Evolutionary conservation across 2,888 invertebrate species (phyloP).

Genomic region (Neoaliturus tenellus): DNA sequence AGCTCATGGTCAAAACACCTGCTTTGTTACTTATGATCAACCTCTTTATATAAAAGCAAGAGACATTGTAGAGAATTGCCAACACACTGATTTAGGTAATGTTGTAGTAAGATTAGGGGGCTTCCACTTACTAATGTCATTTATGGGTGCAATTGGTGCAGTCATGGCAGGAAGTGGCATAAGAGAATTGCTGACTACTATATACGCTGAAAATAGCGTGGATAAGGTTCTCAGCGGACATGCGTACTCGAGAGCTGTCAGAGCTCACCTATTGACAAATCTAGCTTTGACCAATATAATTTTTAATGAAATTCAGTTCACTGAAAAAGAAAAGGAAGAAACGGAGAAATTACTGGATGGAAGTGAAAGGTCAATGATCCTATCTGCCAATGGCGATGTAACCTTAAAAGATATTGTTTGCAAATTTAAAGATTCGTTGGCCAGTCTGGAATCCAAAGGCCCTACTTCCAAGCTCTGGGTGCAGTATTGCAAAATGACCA

Average conservation of each 20-base stretch:
- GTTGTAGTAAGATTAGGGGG: conserved; percentile 68
- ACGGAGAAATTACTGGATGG: too few species aligned
- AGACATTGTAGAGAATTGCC: conserved; percentile 67
- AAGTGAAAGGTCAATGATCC: too few species aligned
- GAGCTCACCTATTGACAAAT: too few species aligned
- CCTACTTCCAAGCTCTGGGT: conserved; percentile 49
- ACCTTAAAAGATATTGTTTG: too few species aligned
- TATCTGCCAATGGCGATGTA: too few species aligned
- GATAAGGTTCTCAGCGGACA: conserved; percentile 68
- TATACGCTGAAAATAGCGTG: conserved; percentile 68
- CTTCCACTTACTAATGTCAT: conserved; percentile 70
- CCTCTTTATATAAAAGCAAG: conserved; percentile 69
- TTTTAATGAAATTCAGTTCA: too few species aligned
- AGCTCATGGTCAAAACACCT: conserved; percentile 61
- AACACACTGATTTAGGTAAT: conserved; percentile 58
- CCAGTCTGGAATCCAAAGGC: conserved; percentile 14
- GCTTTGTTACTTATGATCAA: conserved; percentile 69
- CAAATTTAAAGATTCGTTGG: too few species aligned
- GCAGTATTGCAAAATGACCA: conserved; percentile 47
- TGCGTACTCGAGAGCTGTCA: conserved; percentile 67
- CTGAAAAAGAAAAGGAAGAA: too few species aligned
- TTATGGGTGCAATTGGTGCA: conserved; percentile 69
- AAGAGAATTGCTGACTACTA: conserved; percentile 67
- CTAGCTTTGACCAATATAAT: too few species aligned
- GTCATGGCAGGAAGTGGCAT: conserved; percentile 71